Evolutionary conservation across 2,113 vertebrate species (phyloP).

Genomic region (Ailurus styani): DNA sequence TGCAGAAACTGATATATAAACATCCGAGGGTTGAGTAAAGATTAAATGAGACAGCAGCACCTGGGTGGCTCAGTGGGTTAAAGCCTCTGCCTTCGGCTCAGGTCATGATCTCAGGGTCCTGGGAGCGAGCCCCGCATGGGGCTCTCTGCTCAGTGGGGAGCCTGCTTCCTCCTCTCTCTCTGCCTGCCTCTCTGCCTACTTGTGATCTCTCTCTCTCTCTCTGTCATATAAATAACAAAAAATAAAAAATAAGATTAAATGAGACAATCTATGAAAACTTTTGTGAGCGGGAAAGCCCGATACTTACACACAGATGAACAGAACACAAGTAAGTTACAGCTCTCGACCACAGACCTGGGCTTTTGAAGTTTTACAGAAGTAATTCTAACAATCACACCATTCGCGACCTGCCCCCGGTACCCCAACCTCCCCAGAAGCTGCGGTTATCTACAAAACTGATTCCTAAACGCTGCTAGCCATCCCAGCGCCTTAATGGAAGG

Average conservation of each 20-base stretch:
- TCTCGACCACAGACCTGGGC: not conserved
- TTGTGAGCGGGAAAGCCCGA: not conserved
- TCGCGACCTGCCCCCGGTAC: too few species aligned
- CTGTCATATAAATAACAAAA: too few species aligned
- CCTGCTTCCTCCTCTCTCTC: too few species aligned
- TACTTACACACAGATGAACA: not conserved
- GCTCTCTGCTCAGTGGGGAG: too few species aligned
- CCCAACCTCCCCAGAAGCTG: too few species aligned
- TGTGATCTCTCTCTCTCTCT: too few species aligned
- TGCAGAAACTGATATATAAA: not conserved
- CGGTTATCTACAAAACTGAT: not conserved
- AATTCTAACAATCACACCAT: not conserved
- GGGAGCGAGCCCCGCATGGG: too few species aligned
- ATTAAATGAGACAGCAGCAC: not conserved
- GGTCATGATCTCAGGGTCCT: too few species aligned
- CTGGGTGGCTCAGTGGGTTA: too few species aligned
- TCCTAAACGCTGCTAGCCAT: not conserved
- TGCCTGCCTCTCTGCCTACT: too few species aligned
- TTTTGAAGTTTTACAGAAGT: not conserved
- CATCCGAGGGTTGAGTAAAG: not conserved
- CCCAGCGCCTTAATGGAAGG: fast-evolving
- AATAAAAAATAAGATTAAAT: too few species aligned
- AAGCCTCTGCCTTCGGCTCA: too few species aligned
- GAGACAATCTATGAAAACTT: not conserved
- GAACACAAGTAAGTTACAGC: not conserved